phyloP scores from a whole-genome alignment of 2,888 invertebrate species.

The Ptycholaimellus sp. region DNA sequence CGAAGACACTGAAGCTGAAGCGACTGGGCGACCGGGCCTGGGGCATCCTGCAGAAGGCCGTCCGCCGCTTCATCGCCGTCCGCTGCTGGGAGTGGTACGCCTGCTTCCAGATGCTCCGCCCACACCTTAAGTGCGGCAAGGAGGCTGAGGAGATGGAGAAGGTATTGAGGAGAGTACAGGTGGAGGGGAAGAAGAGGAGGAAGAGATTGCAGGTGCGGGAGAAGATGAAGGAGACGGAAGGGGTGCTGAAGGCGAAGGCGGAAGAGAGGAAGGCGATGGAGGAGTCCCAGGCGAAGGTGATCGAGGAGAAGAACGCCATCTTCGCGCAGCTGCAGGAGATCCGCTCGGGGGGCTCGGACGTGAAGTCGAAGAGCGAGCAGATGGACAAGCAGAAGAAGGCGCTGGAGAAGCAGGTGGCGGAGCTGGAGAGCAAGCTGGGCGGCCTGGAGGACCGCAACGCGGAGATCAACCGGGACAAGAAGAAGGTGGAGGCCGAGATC shows the following conservation, averaged over 20 bases:
- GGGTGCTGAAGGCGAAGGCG: conserved; percentile 82
- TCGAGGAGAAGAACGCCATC: conserved; percentile 33
- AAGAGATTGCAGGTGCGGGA: no score
- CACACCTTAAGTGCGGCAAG: conserved; percentile 21
- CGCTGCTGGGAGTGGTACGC: conserved; percentile 55
- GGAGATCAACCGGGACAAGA: conserved; percentile 20
- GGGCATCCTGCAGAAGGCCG: no score
- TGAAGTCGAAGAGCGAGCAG: conserved; percentile 50
- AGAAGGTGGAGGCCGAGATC: conserved; percentile 68
- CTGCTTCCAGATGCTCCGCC: conserved; percentile 18
- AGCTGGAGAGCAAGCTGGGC: conserved; percentile 34
- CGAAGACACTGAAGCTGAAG: no score
- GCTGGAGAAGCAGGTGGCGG: conserved; percentile 3
- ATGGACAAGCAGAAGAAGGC: neutral
- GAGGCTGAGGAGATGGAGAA: conserved; percentile 19
- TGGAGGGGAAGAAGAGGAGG: conserved; percentile 33
- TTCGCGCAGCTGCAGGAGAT: conserved; percentile 65
- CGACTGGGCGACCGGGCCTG: conserved; percentile 20
- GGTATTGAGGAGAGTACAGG: conserved; percentile 8
- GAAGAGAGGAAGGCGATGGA: conserved; percentile 92
- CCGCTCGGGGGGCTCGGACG: conserved; percentile 39
- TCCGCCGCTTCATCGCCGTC: conserved; percentile 23
- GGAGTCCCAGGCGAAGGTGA: conserved; percentile 51
- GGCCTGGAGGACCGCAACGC: conserved; percentile 22
- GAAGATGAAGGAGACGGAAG: conserved; percentile 56